Evolutionary conservation across 1,140 invertebrate genomes (phyloP).

Genomic region (Atta texana): DNA sequence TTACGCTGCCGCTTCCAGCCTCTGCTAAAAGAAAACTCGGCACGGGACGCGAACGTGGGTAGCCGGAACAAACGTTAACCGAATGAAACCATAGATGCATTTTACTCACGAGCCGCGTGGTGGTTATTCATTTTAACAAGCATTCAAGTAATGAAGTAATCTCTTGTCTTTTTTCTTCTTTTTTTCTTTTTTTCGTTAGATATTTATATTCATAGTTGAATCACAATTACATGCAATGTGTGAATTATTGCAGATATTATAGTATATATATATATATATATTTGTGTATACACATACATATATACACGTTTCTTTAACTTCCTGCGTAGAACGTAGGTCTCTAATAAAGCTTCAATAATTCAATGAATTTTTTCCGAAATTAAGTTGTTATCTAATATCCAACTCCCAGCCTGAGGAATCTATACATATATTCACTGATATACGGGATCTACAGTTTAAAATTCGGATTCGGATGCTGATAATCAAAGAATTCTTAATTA

Average conservation of each 20-base stretch:
- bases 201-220: not conserved
- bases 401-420: no score
- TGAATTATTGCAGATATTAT: not conserved
- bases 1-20: slow-evolving; percentile 16
- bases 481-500: no score
- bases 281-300: no score
- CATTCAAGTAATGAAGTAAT: slow-evolving; percentile 52
- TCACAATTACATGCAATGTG: not conserved
- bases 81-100: slow-evolving; percentile 36
- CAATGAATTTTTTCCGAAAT: no score
- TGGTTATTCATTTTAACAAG: slow-evolving; percentile 6
- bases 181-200: not conserved
- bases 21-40: slow-evolving; percentile 15
- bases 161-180: not conserved
- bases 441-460: no score
- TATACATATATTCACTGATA: no score
- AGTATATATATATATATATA: no score
- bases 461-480: no score
- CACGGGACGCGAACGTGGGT: slow-evolving; percentile 62
- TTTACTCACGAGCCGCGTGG: slow-evolving; percentile 12
- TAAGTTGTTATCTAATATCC: no score
- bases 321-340: no score
- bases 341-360: no score
- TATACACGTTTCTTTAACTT: no score
- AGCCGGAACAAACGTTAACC: slow-evolving; percentile 70